Base-by-base conservation (phyloP, 2,888 invertebrate species). In the Zaprionus obscuricornis region DNA sequence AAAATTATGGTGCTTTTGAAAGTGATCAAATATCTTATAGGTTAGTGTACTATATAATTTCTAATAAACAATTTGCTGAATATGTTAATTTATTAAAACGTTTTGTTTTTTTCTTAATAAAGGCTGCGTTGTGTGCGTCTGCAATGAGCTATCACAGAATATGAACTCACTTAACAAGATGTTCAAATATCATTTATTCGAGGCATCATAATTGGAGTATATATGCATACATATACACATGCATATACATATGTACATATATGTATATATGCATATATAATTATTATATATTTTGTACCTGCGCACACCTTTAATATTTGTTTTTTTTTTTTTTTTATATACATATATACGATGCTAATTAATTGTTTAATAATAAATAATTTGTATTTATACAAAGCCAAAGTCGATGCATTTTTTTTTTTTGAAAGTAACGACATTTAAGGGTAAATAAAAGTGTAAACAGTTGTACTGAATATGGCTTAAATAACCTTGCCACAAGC, bases 21-120 rank as follows among this genome's bases (percentile, higher is more conserved):
- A 78, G 85, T 88, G 62, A 76, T 88, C 49, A 88, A 88, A 70
- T 88, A 88, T 78, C 76, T 88, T 56, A 77, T 87, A 59, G 88
- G 88, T 88, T 79, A 78, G 88, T 88, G 68, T 33, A 14, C 3
- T 4, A 22, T 36, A 24, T 47, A 14, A 22, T 42, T 39, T 36
- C n/a, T n/a, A 8, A 24, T 20, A 20, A 34, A 31, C 3, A 26
- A 31, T 34, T 16, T 50, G 11, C n/a, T 13, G 6, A 20, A 37
- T 18, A 34, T 42, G 20, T 24, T 37, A 8, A 31, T 50, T 45
- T n/a, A n/a, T n/a, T n/a, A n/a, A n/a, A n/a, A n/a, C n/a, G n/a
- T n/a, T n/a, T n/a, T n/a, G n/a, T n/a, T n/a, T n/a, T n/a, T n/a
- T 24, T 29, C n/a, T 29, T n/a, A 56, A 34, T 17, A 40, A 37